These are phyloP conservation scores for Mellivora capensis DNA, from an alignment of 2,113 vertebrate species.

Conservation along the genomic window DNA sequence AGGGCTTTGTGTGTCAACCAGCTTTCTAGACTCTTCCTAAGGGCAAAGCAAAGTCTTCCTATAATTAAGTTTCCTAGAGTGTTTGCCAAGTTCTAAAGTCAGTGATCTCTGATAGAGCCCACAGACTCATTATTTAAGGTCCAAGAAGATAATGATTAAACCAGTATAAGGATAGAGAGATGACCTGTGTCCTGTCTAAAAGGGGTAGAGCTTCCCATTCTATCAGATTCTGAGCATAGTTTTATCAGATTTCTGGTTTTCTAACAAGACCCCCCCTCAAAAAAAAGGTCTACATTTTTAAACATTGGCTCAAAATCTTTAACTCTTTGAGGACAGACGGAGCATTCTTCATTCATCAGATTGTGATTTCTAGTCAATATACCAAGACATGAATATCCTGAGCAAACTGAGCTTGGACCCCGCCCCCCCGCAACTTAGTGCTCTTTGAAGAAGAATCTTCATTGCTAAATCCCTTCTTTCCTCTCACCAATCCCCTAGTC, in stretches of 20 bases:
- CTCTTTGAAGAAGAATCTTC: background rate
- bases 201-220: background rate
- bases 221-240: background rate
- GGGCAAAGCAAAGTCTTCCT: background rate
- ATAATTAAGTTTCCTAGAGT: background rate
- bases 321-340: background rate
- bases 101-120: background rate
- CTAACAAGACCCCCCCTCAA: background rate
- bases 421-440: rapidly evolving
- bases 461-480: background rate
- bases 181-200: background rate
- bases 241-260: background rate
- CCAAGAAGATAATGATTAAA: background rate
- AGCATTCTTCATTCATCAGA: background rate
- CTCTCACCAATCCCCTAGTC: background rate
- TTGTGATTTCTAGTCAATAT: background rate
- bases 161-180: background rate
- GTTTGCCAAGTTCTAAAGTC: background rate
- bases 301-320: background rate
- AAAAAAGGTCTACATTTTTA: background rate
- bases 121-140: background rate
- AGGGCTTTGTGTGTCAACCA: rapidly evolving
- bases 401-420: background rate
- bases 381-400: background rate
- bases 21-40: background rate